Percentiles rank a stretch among this genome's conserved stretches.
These are phyloP conservation scores for Dysmachus trigonus DNA, from an alignment of 2,888 invertebrate species.

Conservation along the genomic window DNA sequence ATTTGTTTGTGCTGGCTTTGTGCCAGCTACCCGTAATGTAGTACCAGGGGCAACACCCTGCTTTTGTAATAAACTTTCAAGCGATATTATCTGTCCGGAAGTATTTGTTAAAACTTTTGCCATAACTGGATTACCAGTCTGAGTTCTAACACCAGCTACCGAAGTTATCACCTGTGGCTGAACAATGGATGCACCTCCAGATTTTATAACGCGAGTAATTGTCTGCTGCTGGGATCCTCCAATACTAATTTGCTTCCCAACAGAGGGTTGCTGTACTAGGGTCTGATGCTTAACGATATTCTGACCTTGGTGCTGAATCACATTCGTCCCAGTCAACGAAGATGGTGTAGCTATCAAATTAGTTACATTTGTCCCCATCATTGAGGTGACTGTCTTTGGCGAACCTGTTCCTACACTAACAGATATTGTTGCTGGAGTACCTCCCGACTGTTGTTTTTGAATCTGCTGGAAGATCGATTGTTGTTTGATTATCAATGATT, in stretches of 20 bases:
- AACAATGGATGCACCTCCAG: constrained; percentile 41
- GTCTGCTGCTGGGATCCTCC: constrained; percentile 50
- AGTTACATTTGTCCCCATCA: constrained; percentile 37
- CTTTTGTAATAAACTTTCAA: constrained; percentile 61
- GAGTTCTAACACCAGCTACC: constrained; percentile 48
- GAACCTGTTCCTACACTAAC: constrained; percentile 32
- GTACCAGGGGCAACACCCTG: constrained; percentile 58
- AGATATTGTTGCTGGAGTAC: constrained; percentile 15
- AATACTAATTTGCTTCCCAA: constrained; percentile 49
- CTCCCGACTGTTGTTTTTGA: constrained; percentile 11
- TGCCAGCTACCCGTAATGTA: constrained; percentile 65
- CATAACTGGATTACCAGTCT: constrained; percentile 67
- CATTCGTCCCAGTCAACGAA: constrained; percentile 36
- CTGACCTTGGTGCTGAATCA: constrained; percentile 47
- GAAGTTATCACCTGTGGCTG: constrained; percentile 43
- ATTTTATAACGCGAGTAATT: constrained; percentile 54
- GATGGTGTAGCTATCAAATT: constrained; percentile 35
- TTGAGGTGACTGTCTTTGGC: constrained; percentile 41
- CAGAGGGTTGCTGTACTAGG: constrained; percentile 29
- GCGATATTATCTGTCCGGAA: constrained; percentile 63
- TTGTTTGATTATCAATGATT: constrained; percentile 51
- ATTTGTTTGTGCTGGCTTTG: constrained; percentile 65
- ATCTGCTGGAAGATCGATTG: constrained; percentile 46
- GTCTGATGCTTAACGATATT: constrained; percentile 44
- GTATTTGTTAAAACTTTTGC: constrained; percentile 80